Base-by-base conservation (phyloP, 2,113 vertebrate species). In the Saccopteryx bilineata region DNA sequence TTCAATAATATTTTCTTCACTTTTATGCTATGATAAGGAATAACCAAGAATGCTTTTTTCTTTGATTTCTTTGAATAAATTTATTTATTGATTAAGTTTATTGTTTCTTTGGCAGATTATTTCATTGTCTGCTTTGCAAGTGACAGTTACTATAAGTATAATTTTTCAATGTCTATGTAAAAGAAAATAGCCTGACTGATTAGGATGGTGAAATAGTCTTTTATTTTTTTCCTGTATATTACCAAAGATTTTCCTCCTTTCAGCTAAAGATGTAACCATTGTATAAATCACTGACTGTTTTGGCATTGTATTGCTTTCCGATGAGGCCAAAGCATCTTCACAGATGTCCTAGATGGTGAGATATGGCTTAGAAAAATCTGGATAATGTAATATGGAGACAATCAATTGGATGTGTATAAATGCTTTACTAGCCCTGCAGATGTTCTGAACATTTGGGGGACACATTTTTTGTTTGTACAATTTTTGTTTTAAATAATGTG, bases 61-160 rank as follows among this genome's bases (percentile, higher is more conserved):
- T 91, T 8, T 90, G 9, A 88, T 91, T 93, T 91, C 3, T 90
- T 26, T 79, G 15, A 87, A 2, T 83, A 83, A 87, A 74, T 23
- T 65, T 81, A 85, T 71, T 52, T 9, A n/a, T 48, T 81, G n/a
- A 48, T 69, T 33, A 39, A 56, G 39, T 54, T 39, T 48, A 11
- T 66, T 56, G 24, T 28, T 72, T 79, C 21, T 66, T 52, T 63
- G 9, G 15, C 14, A 91, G 72, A 26, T 61, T 74, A 10, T 48
- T 95, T 39, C 50, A 0, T 61, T 80, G 8, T 63, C 19, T 69
- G 60, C 5, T 88, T 95, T 56, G 50, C 72, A 24, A 23, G 14
- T 39, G 15, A 66, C 24, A 68, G 15, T 61, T 3, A 72, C 24
- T 71, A 21, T 80, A 66, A 83, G 4, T 83, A 23, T 5, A 19